Conservation (phyloP, 1,140 invertebrate species). For the Phocides pigmalion region DNA sequence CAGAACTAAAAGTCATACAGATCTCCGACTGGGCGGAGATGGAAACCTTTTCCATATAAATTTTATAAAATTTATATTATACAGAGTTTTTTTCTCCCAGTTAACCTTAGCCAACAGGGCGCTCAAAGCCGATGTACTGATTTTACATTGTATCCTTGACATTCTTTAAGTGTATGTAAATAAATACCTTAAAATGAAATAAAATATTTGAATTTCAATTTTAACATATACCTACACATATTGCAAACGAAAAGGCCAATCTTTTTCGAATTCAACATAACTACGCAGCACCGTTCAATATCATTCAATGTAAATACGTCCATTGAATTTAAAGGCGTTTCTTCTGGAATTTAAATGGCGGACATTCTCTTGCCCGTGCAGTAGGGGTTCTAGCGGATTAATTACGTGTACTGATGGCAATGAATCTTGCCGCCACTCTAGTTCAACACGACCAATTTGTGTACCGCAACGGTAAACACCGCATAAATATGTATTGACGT, state of each 20-base stretch:
- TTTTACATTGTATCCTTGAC: too few relatives aligned
- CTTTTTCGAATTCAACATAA: constrained; percentile 12
- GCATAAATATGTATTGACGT: constrained; percentile 26
- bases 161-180: too few relatives aligned
- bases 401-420: constrained; percentile 31
- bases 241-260: background rate
- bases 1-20: too few relatives aligned
- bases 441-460: constrained; percentile 27
- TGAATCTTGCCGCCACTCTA: constrained; percentile 32
- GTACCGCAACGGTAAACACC: constrained; percentile 30
- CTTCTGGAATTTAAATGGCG: constrained; percentile 38
- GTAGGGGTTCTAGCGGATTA: constrained; percentile 28
- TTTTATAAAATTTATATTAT: too few relatives aligned
- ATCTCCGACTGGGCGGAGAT: too few relatives aligned
- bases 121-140: too few relatives aligned
- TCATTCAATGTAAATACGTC: constrained; percentile 35
- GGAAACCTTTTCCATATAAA: too few relatives aligned
- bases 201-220: too few relatives aligned
- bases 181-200: too few relatives aligned
- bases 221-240: background rate
- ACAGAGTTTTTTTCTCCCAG: too few relatives aligned
- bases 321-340: constrained; percentile 33
- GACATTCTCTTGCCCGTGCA: constrained; percentile 7
- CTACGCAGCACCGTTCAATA: constrained; percentile 6
- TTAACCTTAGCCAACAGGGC: too few relatives aligned